A percentile compares a stretch with the other conserved stretches of the same genome.
Evolutionary conservation across 2,797 vertebrate species (phyloP).

Genomic region (Periparus ater): DNA sequence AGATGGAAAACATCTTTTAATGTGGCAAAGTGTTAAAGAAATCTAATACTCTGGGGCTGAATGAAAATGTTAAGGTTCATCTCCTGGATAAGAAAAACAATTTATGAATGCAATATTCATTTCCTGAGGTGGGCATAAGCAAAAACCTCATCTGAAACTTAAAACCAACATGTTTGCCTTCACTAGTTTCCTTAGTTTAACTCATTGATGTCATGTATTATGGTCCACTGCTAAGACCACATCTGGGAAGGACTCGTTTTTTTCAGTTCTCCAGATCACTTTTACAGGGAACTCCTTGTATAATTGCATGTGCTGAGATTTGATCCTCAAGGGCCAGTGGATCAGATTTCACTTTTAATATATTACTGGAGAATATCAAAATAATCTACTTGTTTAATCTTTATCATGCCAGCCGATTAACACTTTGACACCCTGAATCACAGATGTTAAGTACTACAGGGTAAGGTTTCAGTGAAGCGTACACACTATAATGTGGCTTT

Average conservation of each 20-base stretch:
- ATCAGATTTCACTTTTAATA: conserved; percentile 72
- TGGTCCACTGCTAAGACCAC: conserved; percentile 64
- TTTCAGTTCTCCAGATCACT: conserved; percentile 63
- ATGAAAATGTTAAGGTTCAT: conserved; percentile 81
- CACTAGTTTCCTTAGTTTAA: conserved; percentile 77
- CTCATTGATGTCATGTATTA: conserved; percentile 78
- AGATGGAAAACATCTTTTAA: conserved; percentile 83
- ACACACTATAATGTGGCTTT: conserved; percentile 15
- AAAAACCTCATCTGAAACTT: conserved; percentile 77
- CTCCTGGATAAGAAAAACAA: conserved; percentile 79
- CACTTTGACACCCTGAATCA: conserved; percentile 52
- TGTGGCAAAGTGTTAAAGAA: conserved; percentile 83
- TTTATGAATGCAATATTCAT: conserved; percentile 82
- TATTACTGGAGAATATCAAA: conserved; percentile 60
- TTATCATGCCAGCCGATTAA: conserved; percentile 53
- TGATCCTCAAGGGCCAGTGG: conserved; percentile 13
- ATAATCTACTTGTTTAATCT: conserved; percentile 68
- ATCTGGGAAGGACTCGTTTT: conserved; percentile 64
- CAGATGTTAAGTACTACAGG: background rate
- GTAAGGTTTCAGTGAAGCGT: conserved; percentile 19
- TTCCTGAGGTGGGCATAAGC: conserved; percentile 79
- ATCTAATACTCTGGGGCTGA: conserved; percentile 78
- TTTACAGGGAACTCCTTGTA: conserved; percentile 69
- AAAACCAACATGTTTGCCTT: conserved; percentile 76
- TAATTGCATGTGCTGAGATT: conserved; percentile 55